Evolutionary conservation across 1,140 invertebrate species (phyloP).

Genomic region (Drosophila ohnishii): DNA sequence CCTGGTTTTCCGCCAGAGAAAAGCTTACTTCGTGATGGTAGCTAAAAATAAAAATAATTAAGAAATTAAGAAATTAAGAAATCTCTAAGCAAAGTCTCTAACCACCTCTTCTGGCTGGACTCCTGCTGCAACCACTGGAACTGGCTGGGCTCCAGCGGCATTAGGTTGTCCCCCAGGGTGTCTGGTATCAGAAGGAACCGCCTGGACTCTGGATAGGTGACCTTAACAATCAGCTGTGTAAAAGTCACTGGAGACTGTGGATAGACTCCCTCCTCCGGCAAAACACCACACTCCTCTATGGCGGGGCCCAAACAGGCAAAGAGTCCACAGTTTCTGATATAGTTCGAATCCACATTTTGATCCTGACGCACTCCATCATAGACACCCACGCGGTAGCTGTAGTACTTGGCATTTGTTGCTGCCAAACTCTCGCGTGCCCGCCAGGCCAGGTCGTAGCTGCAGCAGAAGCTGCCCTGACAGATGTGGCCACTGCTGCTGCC

Average conservation of each 20-base stretch:
- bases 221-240: slow-evolving; percentile 41
- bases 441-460: slow-evolving; percentile 60
- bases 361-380: slow-evolving; percentile 70
- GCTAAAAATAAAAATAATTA: neutral
- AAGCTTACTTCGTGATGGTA: slow-evolving; percentile 38
- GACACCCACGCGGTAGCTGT: slow-evolving; percentile 59
- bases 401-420: slow-evolving; percentile 3
- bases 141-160: slow-evolving; percentile 57
- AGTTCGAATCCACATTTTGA: slow-evolving; percentile 45
- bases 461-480: slow-evolving; percentile 61
- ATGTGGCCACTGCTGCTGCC: slow-evolving; percentile 6
- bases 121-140: slow-evolving; percentile 52
- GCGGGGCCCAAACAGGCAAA: slow-evolving; percentile 60
- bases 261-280: neutral
- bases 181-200: slow-evolving; percentile 57
- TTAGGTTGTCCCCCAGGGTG: slow-evolving; percentile 49
- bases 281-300: slow-evolving; percentile 57
- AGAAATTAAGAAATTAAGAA: neutral
- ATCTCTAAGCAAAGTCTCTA: no score
- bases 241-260: slow-evolving; percentile 39
- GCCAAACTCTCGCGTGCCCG: neutral
- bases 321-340: slow-evolving; percentile 62
- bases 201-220: slow-evolving; percentile 39
- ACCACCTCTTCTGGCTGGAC: slow-evolving; percentile 22
- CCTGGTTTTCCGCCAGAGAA: slow-evolving; percentile 10